Conservation (phyloP, 53 echinoderm and acorn worm genomes). For the Actinopyga echinites region DNA sequence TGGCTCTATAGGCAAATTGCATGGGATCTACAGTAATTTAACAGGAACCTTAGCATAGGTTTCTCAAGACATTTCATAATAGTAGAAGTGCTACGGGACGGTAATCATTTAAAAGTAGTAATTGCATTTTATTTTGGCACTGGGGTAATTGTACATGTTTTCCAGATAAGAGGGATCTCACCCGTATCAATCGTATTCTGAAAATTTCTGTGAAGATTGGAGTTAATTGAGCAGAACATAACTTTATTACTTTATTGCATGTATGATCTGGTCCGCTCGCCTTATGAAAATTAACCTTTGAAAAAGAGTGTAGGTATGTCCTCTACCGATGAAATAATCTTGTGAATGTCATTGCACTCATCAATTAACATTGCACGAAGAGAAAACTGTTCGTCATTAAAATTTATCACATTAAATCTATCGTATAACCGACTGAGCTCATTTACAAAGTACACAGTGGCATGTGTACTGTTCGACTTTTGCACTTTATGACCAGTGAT, state of each 20-base stretch:
- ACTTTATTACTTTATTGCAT: not conserved
- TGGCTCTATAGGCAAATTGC: no score
- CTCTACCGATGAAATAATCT: not conserved
- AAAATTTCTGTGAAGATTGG: not conserved
- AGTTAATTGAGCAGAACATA: not conserved
- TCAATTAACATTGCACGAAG: not conserved
- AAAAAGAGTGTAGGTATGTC: not conserved
- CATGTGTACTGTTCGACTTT: not conserved
- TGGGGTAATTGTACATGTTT: not conserved
- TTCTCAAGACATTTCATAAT: slow-evolving; percentile 12
- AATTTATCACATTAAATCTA: no score
- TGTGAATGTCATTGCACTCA: not conserved
- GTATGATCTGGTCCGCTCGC: not conserved
- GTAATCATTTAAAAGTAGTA: slow-evolving; percentile 9
- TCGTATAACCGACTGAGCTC: not conserved
- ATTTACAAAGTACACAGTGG: not conserved
- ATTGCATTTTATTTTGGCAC: not conserved
- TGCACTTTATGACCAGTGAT: not conserved
- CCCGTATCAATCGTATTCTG: not conserved
- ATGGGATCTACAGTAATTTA: not conserved
- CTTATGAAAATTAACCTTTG: not conserved
- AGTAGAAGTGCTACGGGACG: not conserved
- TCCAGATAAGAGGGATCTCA: not conserved
- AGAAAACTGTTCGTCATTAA: not conserved
- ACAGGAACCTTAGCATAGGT: not conserved